These are phyloP conservation scores for Mycalesis mineus DNA, from an alignment of 2,888 invertebrate genomes.

Conservation along the genomic window DNA sequence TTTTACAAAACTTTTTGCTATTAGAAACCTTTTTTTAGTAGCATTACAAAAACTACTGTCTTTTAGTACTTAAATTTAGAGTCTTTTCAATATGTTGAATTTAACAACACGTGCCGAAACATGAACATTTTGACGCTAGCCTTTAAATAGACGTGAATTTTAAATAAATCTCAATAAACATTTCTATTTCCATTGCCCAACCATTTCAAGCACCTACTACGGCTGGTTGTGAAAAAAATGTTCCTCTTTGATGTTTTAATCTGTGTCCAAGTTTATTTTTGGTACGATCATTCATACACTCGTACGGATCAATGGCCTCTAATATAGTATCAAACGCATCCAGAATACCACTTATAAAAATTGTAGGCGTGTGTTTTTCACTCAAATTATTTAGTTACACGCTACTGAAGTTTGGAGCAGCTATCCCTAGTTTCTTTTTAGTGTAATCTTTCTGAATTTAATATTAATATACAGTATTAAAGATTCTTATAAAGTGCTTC, in stretches of 20 bases:
- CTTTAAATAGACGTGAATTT: not conserved
- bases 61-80: too few species aligned
- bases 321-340: constrained; percentile 5
- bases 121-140: not conserved
- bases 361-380: not conserved
- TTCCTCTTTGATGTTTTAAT: constrained; percentile 24
- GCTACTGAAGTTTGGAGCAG: too few species aligned
- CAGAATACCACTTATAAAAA: not conserved
- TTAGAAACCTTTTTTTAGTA: too few species aligned
- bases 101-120: not conserved
- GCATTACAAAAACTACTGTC: too few species aligned
- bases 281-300: constrained; percentile 12
- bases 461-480: too few species aligned
- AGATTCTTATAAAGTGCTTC: too few species aligned
- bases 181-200: not conserved
- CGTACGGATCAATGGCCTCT: constrained; percentile 18
- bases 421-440: too few species aligned
- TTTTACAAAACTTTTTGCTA: too few species aligned
- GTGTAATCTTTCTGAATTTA: too few species aligned
- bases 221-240: not conserved
- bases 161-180: not conserved
- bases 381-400: not conserved
- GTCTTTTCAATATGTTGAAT: too few species aligned
- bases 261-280: constrained; percentile 21
- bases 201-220: constrained; percentile 8